These are phyloP conservation scores for Neopelma chrysocephalum DNA, from an alignment of 2,797 vertebrate species.

Conservation along the genomic window DNA sequence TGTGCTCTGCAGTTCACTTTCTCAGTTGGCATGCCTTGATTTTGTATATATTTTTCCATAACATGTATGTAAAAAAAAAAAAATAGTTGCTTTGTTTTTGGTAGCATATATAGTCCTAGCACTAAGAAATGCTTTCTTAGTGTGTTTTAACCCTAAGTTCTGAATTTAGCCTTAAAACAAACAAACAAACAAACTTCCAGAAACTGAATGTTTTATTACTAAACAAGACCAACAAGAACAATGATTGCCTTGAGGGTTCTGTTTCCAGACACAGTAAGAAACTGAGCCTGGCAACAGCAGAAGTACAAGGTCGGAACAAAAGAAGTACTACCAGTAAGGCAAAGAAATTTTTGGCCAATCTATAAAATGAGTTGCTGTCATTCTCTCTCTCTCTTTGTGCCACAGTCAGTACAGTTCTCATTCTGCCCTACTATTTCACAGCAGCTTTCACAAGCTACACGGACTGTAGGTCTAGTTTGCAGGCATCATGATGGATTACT, in stretches of 20 bases:
- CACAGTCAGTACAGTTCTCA: neutral
- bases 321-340: neutral
- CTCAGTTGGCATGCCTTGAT: neutral
- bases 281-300: neutral
- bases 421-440: neutral
- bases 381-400: neutral
- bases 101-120: neutral
- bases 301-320: neutral
- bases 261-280: neutral
- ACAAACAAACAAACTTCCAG: neutral
- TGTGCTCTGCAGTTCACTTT: neutral
- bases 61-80: fast-evolving
- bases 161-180: neutral
- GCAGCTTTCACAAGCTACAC: neutral
- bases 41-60: neutral
- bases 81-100: neutral
- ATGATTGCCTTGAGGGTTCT: neutral
- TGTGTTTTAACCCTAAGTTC: neutral
- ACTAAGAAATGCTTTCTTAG: neutral
- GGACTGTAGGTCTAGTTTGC: neutral
- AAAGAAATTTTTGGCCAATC: neutral
- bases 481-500: neutral
- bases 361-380: neutral
- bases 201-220: neutral
- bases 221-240: neutral